phyloP scores from a whole-genome alignment of 1,140 invertebrate species.

The Eciton burchellii region DNA sequence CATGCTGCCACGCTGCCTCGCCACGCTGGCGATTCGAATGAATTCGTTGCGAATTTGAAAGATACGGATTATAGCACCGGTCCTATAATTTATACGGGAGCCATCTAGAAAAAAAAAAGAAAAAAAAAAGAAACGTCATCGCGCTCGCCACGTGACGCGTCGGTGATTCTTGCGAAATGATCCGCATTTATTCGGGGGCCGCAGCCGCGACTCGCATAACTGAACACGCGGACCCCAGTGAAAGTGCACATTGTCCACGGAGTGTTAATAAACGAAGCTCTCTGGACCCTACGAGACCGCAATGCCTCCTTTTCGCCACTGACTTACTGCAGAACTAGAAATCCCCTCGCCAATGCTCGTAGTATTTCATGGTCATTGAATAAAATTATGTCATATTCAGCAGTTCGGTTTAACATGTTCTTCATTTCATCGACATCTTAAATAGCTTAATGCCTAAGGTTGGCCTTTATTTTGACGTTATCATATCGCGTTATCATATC shows the following conservation, averaged over 20 bases:
- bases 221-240: slow-evolving; percentile 47
- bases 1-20: too few species aligned
- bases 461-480: too few species aligned
- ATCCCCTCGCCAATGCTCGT: background rate
- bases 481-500: too few species aligned
- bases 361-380: slow-evolving; percentile 39
- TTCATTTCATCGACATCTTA: background rate
- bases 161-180: slow-evolving; percentile 41
- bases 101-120: background rate
- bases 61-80: too few species aligned
- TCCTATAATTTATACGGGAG: background rate
- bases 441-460: background rate
- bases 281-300: background rate
- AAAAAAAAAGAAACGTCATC: background rate
- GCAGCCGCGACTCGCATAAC: slow-evolving; percentile 42
- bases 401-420: background rate
- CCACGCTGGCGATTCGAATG: too few species aligned
- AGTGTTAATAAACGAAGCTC: slow-evolving; percentile 64
- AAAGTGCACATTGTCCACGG: slow-evolving; percentile 55
- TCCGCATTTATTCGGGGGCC: slow-evolving; percentile 7
- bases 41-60: too few species aligned
- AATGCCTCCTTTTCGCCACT: slow-evolving; percentile 8
- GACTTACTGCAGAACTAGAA: slow-evolving; percentile 7
- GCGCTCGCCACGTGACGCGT: background rate
- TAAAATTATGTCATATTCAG: background rate